These are phyloP conservation scores for Sphaerophoria rueppellii DNA, from an alignment of 2,888 invertebrate species.

Conservation along the genomic window DNA sequence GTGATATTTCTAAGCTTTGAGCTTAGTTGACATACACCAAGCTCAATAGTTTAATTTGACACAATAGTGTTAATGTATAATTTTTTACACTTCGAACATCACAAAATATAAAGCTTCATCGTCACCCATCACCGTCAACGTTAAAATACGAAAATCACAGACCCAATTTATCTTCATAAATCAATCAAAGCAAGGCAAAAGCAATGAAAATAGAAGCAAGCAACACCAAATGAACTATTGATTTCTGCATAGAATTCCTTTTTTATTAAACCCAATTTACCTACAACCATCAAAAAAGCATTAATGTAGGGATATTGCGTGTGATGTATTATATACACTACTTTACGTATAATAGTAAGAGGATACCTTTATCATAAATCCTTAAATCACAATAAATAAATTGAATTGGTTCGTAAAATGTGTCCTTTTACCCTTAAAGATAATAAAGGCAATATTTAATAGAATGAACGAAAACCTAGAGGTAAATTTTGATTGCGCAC, in stretches of 20 bases:
- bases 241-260: conserved; percentile 5
- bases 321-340: background rate
- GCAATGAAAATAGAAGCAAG: background rate
- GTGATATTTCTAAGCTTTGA: too few species aligned
- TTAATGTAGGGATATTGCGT: background rate
- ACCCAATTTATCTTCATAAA: conserved; percentile 37
- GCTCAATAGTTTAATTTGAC: too few species aligned
- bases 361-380: background rate
- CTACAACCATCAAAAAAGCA: background rate
- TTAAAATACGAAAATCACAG: conserved; percentile 26
- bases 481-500: background rate
- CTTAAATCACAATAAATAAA: background rate
- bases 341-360: background rate
- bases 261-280: conserved; percentile 20
- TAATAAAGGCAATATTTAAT: background rate
- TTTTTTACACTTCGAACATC: too few species aligned
- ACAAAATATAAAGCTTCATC: background rate
- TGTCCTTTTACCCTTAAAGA: background rate
- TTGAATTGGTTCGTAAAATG: background rate
- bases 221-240: conserved; percentile 28
- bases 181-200: conserved; percentile 25
- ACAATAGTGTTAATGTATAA: too few species aligned
- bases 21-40: too few species aligned
- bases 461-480: background rate
- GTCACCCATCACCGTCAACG: conserved; percentile 22